phyloP scores from a whole-genome alignment of 2,797 vertebrate species.

The Phrynocephalus vlangalii region DNA sequence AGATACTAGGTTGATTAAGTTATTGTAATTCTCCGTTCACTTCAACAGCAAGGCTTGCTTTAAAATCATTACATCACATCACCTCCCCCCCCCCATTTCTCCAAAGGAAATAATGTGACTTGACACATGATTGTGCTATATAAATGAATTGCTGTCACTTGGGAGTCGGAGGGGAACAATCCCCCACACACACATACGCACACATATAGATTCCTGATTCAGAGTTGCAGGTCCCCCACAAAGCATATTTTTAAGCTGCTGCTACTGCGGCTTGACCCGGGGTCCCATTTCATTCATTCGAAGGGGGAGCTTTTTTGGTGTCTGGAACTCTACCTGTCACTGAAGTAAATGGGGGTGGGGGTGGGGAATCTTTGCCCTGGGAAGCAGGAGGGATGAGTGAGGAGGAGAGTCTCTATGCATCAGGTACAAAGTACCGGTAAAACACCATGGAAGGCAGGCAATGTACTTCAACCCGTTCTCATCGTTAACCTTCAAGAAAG shows the following conservation, averaged over 20 bases:
- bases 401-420: not conserved
- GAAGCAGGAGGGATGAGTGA: not conserved
- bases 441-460: not conserved
- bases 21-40: slow-evolving; percentile 40
- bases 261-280: not conserved
- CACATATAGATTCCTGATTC: no score
- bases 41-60: slow-evolving; percentile 34
- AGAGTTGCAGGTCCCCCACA: not conserved
- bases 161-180: not conserved
- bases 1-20: slow-evolving; percentile 38
- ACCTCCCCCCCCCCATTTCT: slow-evolving; percentile 3
- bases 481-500: not conserved
- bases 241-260: not conserved
- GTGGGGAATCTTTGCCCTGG: not conserved
- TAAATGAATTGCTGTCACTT: slow-evolving; percentile 14
- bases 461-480: not conserved
- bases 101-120: not conserved
- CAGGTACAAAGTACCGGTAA: not conserved
- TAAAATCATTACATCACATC: slow-evolving; percentile 31
- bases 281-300: not conserved
- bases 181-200: no score
- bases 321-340: not conserved
- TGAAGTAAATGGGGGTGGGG: not conserved
- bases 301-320: not conserved
- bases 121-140: slow-evolving; percentile 15